Conservation (phyloP, 1,140 invertebrate genomes). For the Apis dorsata region DNA sequence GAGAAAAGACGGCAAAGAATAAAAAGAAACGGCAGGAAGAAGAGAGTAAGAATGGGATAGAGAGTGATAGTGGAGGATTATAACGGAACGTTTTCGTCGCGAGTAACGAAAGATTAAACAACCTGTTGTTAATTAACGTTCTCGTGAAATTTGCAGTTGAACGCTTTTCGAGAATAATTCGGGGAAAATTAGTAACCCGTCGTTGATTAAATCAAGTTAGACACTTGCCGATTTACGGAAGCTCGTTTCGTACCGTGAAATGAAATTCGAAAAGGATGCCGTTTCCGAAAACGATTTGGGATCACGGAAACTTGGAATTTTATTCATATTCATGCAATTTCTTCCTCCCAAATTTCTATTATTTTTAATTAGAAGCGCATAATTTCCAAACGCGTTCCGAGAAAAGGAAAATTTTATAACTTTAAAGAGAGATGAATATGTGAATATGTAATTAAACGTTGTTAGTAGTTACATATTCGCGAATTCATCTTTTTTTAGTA, state of each 20-base stretch:
- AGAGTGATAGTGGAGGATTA: neutral
- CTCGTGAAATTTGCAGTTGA: constrained; percentile 5
- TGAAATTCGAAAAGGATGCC: neutral
- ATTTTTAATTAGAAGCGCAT: neutral
- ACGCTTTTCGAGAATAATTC: constrained; percentile 3
- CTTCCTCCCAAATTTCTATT: neutral
- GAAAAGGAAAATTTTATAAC: too few relatives aligned
- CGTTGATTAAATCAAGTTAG: constrained; percentile 17
- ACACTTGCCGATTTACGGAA: constrained; percentile 18
- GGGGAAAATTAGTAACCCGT: constrained; percentile 6
- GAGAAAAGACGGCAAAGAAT: too few relatives aligned
- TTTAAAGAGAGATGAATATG: too few relatives aligned
- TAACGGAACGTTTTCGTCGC: neutral
- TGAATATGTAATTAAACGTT: too few relatives aligned
- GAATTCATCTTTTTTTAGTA: too few relatives aligned
- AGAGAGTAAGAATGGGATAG: neutral
- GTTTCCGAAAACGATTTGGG: neutral
- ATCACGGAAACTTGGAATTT: neutral
- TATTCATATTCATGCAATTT: neutral
- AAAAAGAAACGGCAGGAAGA: too few relatives aligned
- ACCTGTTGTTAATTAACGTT: constrained; percentile 32
- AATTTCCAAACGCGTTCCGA: neutral
- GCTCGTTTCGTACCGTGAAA: neutral
- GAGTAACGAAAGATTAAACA: constrained; percentile 19
- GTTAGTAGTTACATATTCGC: too few relatives aligned